A percentile compares a stretch with the other conserved stretches of the same genome.
phyloP scores from a whole-genome alignment of 2,888 invertebrate species.

The Drosophila sordidula region DNA sequence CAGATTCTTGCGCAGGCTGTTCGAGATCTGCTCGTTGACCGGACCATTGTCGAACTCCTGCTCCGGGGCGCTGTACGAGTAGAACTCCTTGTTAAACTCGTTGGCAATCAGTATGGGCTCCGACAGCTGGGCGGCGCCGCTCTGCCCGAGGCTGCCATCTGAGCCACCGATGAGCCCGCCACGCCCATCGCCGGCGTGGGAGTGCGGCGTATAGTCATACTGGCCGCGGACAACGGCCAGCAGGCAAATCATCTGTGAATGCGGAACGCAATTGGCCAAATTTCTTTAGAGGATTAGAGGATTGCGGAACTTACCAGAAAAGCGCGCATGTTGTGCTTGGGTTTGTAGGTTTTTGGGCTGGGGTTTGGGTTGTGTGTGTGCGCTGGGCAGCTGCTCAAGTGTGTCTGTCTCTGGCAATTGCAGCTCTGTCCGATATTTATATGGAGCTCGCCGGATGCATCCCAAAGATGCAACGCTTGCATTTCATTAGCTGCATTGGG shows the following conservation, averaged over 20 bases:
- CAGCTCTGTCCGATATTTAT: slow-evolving; percentile 53
- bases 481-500: slow-evolving; percentile 47
- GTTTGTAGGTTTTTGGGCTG: slow-evolving; percentile 32
- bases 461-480: slow-evolving; percentile 36
- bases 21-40: slow-evolving; percentile 58
- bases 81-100: slow-evolving; percentile 77
- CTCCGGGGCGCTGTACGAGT: slow-evolving; percentile 80
- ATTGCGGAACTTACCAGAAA: slow-evolving; percentile 66
- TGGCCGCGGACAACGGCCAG: slow-evolving; percentile 69
- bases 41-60: slow-evolving; percentile 73
- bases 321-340: slow-evolving; percentile 71
- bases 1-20: slow-evolving; percentile 71
- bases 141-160: slow-evolving; percentile 15
- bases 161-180: slow-evolving; percentile 50
- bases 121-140: slow-evolving; percentile 49
- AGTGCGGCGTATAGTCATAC: slow-evolving; percentile 67
- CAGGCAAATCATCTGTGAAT: slow-evolving; percentile 68
- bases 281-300: neutral
- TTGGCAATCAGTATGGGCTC: slow-evolving; percentile 51
- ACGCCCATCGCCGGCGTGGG: slow-evolving; percentile 53
- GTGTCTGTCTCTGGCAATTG: slow-evolving; percentile 57
- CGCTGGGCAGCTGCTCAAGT: slow-evolving; percentile 56
- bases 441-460: slow-evolving; percentile 35
- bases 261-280: neutral
- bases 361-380: slow-evolving; percentile 40